A percentile compares a stretch with the other conserved stretches of the same genome.
These are phyloP conservation scores for Brienomyrus brachyistius DNA, from an alignment of 2,113 vertebrate species.

Conservation along the genomic window DNA sequence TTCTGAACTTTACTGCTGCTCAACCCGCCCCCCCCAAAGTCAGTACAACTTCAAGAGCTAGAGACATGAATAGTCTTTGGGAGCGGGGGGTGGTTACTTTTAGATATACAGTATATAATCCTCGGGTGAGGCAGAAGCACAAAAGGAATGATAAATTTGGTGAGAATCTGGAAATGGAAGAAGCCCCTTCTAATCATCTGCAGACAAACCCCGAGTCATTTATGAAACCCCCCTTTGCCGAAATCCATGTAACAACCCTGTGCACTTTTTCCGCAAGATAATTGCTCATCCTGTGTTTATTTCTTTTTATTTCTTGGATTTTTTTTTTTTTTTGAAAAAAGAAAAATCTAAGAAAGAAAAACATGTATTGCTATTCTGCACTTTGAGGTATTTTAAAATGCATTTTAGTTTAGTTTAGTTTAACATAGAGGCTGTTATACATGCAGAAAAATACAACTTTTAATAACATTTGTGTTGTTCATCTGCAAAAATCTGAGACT, in stretches of 20 bases:
- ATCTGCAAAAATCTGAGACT: not conserved
- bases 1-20: not conserved
- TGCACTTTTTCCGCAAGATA: not conserved
- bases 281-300: not conserved
- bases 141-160: not conserved
- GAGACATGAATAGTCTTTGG: not conserved
- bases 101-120: not conserved
- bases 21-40: not conserved
- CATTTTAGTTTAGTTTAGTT: too few species aligned
- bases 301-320: not conserved
- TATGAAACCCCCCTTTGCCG: not conserved
- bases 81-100: not conserved
- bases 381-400: not conserved
- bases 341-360: not conserved
- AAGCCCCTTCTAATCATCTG: not conserved
- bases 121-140: not conserved
- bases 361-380: not conserved
- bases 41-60: not conserved
- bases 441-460: not conserved
- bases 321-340: not conserved
- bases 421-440: too few species aligned
- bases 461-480: not conserved
- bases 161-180: not conserved
- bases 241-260: not conserved
- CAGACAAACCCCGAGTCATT: not conserved